Evolutionary conservation across 2,797 vertebrate genomes (phyloP).

Genomic region (Prionace glauca): DNA sequence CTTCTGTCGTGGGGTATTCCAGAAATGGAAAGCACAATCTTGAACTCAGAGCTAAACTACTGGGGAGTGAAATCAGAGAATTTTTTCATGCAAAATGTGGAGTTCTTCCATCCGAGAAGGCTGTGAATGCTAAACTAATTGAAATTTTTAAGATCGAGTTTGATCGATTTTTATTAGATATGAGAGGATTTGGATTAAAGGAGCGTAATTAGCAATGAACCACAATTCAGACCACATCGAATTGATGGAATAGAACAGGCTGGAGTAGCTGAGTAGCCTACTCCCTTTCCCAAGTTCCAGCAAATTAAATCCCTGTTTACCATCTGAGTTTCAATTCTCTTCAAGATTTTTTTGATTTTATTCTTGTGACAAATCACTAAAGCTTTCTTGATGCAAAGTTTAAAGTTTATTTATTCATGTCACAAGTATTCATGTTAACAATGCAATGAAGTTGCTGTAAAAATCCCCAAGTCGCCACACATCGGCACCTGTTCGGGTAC

Average conservation of each 20-base stretch:
- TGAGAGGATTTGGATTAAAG: neutral
- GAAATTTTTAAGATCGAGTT: neutral
- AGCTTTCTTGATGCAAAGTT: neutral
- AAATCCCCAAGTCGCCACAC: no score
- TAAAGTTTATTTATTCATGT: no score
- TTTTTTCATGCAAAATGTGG: neutral
- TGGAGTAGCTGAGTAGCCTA: neutral
- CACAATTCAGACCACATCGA: neutral
- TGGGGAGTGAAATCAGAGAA: neutral
- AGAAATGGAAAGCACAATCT: neutral
- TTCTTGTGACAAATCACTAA: neutral
- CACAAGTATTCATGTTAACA: no score
- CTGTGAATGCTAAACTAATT: neutral
- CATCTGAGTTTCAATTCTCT: slow-evolving; percentile 17
- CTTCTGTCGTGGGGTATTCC: neutral
- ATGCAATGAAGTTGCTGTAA: no score
- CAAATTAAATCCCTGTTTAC: slow-evolving; percentile 37
- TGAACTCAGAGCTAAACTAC: neutral
- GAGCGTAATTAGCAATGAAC: neutral
- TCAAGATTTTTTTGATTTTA: slow-evolving; percentile 40
- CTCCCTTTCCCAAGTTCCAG: neutral
- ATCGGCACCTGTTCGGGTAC: no score
- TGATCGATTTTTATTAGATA: neutral
- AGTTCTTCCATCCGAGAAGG: neutral
- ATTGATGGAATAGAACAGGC: slow-evolving; percentile 2